Evolutionary conservation across 2,113 vertebrate genomes (phyloP), one percentile per base, ranked within the genome.

Genomic region (Poicephalus meyeri): DNA sequence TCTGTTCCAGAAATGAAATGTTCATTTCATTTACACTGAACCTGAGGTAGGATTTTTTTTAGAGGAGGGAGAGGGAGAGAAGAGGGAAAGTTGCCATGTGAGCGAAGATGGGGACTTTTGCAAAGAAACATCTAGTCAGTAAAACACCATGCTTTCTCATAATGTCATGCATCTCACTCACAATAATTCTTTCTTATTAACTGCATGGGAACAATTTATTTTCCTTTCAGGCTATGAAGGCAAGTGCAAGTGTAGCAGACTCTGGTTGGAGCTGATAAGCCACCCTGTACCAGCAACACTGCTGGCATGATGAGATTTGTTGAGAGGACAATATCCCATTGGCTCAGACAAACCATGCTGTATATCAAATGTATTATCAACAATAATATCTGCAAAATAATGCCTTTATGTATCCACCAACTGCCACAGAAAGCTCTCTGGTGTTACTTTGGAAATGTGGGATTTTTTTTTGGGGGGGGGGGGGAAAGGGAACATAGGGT

Each of bases 181-280:
- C 98, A 98, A 98, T 98, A 98, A 99, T 98, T 99, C 98, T 98
- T 99, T 99, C 98, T 99, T 99, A 99, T 99, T 99, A 99, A 99
- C 98, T 98, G 98, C 98, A 98, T 97, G 98, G 98, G 98, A 98
- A 98, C 98, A 99, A 99, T 99, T 99, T 99, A 99, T 99, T 99
- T 99, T 99, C 98, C 99, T 99, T 99, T 98, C 95, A 98, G 99
- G 99, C 99, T 97, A 98, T 96, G 97, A 98, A 98, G 98, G 98
- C 98, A 97, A 97, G 92, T 97, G 98, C 94, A 97, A 98, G 98
- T 96, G 96, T 97, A 97, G 98, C 98, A 95, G 97, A 98, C 98
- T 99, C 99, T 99, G 99, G 98, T 92, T 92, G 96, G 95, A 98
- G 98, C 99, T 99, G 99, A 99, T 99, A 99, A 99, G 99, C 97